A percentile compares a stretch with the other conserved stretches of the same genome.
Evolutionary conservation across 2,888 invertebrate species (phyloP).

Genomic region (Brachyptera risi): DNA sequence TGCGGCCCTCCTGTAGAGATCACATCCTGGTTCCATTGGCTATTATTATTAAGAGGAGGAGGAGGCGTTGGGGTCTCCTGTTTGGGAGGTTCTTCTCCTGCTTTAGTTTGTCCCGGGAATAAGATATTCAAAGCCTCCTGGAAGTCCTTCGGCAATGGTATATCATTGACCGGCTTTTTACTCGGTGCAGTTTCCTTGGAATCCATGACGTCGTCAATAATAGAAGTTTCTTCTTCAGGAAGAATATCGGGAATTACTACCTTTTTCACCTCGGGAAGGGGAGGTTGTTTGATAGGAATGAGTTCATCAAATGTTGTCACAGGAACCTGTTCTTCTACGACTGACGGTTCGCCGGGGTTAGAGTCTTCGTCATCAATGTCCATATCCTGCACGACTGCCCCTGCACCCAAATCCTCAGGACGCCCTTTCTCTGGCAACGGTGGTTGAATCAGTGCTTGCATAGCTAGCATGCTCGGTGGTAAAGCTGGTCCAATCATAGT

Average conservation of each 20-base stretch:
- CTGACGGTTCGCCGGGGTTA: conserved; percentile 1
- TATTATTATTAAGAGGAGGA: not conserved
- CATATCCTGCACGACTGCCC: conserved; percentile 36
- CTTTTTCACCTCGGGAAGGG: conserved; percentile 10
- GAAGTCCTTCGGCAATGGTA: conserved; percentile 58
- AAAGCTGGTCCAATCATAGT: not conserved
- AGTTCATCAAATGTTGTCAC: not conserved
- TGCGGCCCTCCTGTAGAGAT: not conserved
- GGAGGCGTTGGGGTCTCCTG: not conserved
- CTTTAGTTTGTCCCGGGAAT: conserved; percentile 51
- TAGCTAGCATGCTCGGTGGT: not conserved
- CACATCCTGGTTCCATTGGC: conserved; percentile 5
- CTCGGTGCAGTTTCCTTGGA: not conserved
- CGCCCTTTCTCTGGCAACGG: not conserved
- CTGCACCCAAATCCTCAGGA: not conserved
- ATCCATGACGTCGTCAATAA: conserved; percentile 42
- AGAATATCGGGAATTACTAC: not conserved
- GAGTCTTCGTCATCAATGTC: conserved; percentile 38
- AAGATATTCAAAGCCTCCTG: conserved; percentile 64
- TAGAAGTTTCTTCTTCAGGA: conserved; percentile 31
- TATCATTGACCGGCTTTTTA: conserved; percentile 39
- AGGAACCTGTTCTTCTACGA: conserved; percentile 3
- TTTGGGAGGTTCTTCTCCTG: not conserved
- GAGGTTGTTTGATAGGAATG: not conserved
- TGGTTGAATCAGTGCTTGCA: not conserved